Evolutionary conservation across 2,888 invertebrate species (phyloP), one percentile per base, ranked within the genome.

Genomic region (Caenorhabditis sp.): DNA sequence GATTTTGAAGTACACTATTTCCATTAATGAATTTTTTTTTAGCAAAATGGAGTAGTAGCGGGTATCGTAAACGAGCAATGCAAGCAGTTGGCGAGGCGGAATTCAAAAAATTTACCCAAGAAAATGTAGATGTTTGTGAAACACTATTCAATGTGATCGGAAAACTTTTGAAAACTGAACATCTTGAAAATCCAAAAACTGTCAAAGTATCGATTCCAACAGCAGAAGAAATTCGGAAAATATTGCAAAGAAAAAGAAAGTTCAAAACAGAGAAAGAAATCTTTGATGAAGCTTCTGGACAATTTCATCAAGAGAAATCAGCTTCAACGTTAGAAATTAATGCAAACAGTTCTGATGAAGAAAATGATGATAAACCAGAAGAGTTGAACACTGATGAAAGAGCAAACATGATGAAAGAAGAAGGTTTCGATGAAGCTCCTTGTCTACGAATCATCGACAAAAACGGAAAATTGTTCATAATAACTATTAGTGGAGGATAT

Each of bases 401-500:
- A 55, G 63, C 66, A 0, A 54, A 66, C n/a, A 59, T 78, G 66
- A 78, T 77, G 78, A 64, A 77, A 54, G 80, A 81, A 57, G 81
- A 83, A 69, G 69, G 78, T n/a, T 78, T 67, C 53, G 71, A 77
- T 53, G 76, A 84, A 57, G 77, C 85, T n/a, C 82, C 85, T 0
- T 79, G 79, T 55, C 69, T 86, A 26, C 74, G 85, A 36, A 19
- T 85, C n/a, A 81, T 85, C 59, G 82, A 85, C 58, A 55, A 64
- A 36, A 24, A 62, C 8, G 61, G 63, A 27, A 63, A 69, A 19
- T 73, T 82, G 14, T 79, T 81, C 66, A 80, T 85, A 26, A 65
- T 85, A 8, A 85, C 85, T 5, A 80, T 85, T 17, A 77, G 69
- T 43, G 84, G 84, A 21, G 84, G 81, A 4, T 75, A 67, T 23